These are phyloP conservation scores for Hypomecis punctinalis DNA, from an alignment of 2,888 invertebrate species.

Conservation along the genomic window DNA sequence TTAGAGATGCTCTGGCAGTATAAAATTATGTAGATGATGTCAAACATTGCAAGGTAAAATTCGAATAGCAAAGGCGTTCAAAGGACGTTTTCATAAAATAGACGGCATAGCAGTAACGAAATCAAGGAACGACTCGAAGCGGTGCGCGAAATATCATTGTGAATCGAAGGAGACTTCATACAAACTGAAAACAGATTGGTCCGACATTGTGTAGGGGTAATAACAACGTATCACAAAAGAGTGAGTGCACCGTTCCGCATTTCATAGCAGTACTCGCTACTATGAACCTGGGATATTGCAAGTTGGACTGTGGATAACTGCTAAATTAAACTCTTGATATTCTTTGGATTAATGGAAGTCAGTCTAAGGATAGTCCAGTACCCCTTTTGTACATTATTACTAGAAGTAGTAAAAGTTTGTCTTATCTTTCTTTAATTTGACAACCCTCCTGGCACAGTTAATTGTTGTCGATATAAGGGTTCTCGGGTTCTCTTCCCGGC, in stretches of 20 bases:
- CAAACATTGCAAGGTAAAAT: slow-evolving; percentile 20
- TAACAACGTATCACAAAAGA: slow-evolving; percentile 56
- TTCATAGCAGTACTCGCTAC: slow-evolving; percentile 17
- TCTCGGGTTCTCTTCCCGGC: too few relatives aligned
- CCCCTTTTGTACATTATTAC: too few relatives aligned
- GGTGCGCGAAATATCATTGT: slow-evolving; percentile 56
- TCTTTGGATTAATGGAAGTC: too few relatives aligned
- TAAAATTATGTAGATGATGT: slow-evolving; percentile 17
- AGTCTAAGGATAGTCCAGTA: too few relatives aligned
- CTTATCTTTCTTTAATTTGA: too few relatives aligned
- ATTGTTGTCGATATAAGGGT: too few relatives aligned
- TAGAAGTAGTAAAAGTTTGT: too few relatives aligned
- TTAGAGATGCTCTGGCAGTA: slow-evolving; percentile 1
- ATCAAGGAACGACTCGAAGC: slow-evolving; percentile 48
- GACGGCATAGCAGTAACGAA: slow-evolving; percentile 40
- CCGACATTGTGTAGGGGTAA: slow-evolving; percentile 57
- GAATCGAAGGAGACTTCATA: slow-evolving; percentile 53
- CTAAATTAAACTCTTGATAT: neutral
- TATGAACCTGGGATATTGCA: slow-evolving; percentile 23
- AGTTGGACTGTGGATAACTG: slow-evolving; percentile 1
- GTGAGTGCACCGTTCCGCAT: slow-evolving; percentile 49
- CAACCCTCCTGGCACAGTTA: too few relatives aligned
- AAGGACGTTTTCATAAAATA: slow-evolving; percentile 18
- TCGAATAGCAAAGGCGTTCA: slow-evolving; percentile 15
- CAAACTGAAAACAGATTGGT: slow-evolving; percentile 54